phyloP scores from a whole-genome alignment of 2,888 invertebrate species.

The Mesorhabditis sp. region DNA sequence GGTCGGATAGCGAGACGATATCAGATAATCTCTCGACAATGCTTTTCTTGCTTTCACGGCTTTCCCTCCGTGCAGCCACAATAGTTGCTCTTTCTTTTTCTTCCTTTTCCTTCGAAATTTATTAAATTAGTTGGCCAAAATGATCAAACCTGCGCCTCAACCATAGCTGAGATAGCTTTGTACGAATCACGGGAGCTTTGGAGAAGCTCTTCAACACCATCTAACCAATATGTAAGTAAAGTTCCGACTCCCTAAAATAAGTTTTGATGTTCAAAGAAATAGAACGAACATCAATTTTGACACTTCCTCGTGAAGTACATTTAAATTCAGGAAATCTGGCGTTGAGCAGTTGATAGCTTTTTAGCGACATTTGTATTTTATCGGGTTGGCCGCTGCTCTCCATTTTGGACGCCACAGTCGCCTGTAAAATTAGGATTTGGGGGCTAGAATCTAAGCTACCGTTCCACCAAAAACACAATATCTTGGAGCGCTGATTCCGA shows the following conservation, averaged over 20 bases:
- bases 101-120: not conserved
- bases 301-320: conserved; percentile 33
- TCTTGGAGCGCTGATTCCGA: conserved; percentile 51
- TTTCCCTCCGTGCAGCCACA: not conserved
- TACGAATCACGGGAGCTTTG: conserved; percentile 2
- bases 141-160: not conserved
- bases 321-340: conserved; percentile 47
- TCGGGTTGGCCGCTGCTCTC: conserved; percentile 51
- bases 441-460: conserved; percentile 18
- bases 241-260: conserved; percentile 41
- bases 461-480: conserved; percentile 56
- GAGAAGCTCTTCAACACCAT: conserved; percentile 31
- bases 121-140: not conserved
- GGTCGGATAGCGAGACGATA: too few relatives aligned
- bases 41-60: not conserved
- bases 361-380: conserved; percentile 50
- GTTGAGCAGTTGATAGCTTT: conserved; percentile 42
- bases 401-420: conserved; percentile 54
- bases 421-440: conserved; percentile 19
- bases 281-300: conserved; percentile 29
- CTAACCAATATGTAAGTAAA: conserved; percentile 51
- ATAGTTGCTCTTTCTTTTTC: not conserved
- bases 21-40: too few relatives aligned
- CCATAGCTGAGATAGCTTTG: conserved; percentile 2
- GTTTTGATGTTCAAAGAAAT: not conserved